Conservation (phyloP, 92 coral and sea anemone species). For the Epizoanthus rinbou region DNA sequence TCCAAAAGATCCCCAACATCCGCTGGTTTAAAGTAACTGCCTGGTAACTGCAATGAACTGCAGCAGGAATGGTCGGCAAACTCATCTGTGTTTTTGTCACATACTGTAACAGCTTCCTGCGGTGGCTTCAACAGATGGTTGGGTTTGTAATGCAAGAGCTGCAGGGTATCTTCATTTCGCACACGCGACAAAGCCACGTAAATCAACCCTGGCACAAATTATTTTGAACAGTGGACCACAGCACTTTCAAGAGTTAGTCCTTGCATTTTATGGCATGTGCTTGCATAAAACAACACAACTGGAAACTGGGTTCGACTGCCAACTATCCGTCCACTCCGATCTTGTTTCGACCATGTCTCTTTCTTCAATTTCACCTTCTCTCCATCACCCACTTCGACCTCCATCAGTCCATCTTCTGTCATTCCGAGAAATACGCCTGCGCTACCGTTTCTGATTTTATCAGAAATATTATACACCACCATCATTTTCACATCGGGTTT, state of each 20-base stretch:
- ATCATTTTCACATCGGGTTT: conserved; percentile 43
- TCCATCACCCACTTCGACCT: conserved; percentile 33
- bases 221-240: conserved; percentile 58
- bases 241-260: conserved; percentile 53
- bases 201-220: conserved; percentile 59
- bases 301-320: conserved; percentile 42
- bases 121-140: conserved; percentile 6
- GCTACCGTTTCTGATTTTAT: conserved; percentile 42
- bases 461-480: conserved; percentile 49
- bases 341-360: conserved; percentile 25
- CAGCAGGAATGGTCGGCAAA: conserved; percentile 30
- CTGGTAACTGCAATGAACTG: background rate
- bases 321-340: conserved; percentile 2
- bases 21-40: background rate
- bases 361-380: conserved; percentile 8
- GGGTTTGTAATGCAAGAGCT: conserved; percentile 38
- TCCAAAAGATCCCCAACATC: conserved; percentile 16
- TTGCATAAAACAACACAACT: conserved; percentile 25
- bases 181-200: conserved; percentile 58
- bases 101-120: conserved; percentile 19
- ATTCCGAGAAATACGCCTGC: conserved; percentile 37
- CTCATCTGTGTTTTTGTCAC: background rate
- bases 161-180: conserved; percentile 8
- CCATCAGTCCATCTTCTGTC: conserved; percentile 34
- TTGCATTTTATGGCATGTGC: conserved; percentile 43